A percentile compares a stretch with the other conserved stretches of the same genome.
Conservation (phyloP, 2,888 invertebrate species). For the Thysanoteuthis rhombus region DNA sequence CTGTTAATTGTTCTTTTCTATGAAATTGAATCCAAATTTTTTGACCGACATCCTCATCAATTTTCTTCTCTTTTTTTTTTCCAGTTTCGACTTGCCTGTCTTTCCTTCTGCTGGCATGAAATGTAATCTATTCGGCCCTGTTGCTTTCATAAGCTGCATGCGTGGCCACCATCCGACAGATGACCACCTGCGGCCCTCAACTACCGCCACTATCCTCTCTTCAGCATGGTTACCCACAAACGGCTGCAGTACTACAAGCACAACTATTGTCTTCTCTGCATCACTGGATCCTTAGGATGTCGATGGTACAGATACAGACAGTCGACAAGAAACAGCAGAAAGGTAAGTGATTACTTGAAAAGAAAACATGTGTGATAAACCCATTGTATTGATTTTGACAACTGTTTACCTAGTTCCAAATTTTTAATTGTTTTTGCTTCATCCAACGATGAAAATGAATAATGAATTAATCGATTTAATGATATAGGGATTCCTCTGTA, state of each 20-base stretch:
- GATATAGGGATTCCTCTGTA: too few species aligned
- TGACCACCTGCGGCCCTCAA: neutral
- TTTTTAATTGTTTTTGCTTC: too few species aligned
- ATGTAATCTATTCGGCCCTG: neutral
- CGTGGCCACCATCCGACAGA: neutral
- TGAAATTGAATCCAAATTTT: too few species aligned
- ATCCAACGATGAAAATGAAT: too few species aligned
- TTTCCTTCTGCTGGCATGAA: neutral
- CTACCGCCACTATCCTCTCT: neutral
- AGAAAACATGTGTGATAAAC: too few species aligned
- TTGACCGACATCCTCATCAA: too few species aligned
- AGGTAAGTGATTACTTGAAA: conserved; percentile 42
- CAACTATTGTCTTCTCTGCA: conserved; percentile 58
- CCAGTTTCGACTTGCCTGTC: neutral
- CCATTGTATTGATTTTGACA: too few species aligned
- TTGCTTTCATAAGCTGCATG: neutral
- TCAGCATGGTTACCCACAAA: conserved; percentile 42
- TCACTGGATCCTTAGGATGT: conserved; percentile 63
- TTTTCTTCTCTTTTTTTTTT: neutral
- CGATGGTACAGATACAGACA: conserved; percentile 65
- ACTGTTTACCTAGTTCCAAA: too few species aligned
- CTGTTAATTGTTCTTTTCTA: too few species aligned
- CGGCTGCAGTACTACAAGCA: conserved; percentile 60
- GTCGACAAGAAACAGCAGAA: conserved; percentile 56
- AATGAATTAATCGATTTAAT: too few species aligned